These are phyloP conservation scores for Lepus timidus DNA, from an alignment of 2,113 vertebrate genomes.

Conservation along the genomic window DNA sequence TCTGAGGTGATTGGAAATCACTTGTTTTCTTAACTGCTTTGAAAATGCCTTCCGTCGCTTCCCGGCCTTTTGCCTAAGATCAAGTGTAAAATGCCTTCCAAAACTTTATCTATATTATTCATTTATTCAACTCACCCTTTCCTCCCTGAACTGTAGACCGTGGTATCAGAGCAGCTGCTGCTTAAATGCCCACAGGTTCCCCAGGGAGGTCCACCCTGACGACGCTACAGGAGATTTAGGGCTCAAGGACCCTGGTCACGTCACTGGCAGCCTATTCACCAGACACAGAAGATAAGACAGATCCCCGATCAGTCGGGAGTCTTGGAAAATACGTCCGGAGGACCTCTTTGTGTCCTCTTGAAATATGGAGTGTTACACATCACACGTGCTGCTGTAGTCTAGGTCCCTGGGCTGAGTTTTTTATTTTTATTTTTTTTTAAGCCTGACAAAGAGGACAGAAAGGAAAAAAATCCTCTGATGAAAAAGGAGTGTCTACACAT, in stretches of 20 bases:
- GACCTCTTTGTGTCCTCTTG: constrained; percentile 12
- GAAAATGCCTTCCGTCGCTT: background rate
- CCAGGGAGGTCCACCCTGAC: background rate
- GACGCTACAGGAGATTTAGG: background rate
- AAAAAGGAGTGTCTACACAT: constrained; percentile 16
- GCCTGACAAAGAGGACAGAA: background rate
- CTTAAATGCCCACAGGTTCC: background rate
- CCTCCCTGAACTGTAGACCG: background rate
- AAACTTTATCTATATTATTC: constrained; percentile 49
- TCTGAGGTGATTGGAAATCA: background rate
- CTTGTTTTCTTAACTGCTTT: constrained; percentile 44
- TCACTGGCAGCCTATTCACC: constrained; percentile 33
- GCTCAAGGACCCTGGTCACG: background rate
- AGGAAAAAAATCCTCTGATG: constrained; percentile 22
- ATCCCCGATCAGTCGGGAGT: constrained; percentile 21
- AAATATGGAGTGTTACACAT: background rate
- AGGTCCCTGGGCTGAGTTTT: background rate
- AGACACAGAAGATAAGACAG: constrained; percentile 25
- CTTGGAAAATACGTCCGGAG: constrained; percentile 25
- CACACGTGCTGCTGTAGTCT: background rate
- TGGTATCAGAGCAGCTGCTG: background rate
- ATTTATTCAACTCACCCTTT: constrained; percentile 18
- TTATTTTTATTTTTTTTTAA: background rate
- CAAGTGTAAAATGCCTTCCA: background rate
- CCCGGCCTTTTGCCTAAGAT: no score